Conservation (phyloP, 2,797 vertebrate genomes). For the Sphenodon punctatus region DNA sequence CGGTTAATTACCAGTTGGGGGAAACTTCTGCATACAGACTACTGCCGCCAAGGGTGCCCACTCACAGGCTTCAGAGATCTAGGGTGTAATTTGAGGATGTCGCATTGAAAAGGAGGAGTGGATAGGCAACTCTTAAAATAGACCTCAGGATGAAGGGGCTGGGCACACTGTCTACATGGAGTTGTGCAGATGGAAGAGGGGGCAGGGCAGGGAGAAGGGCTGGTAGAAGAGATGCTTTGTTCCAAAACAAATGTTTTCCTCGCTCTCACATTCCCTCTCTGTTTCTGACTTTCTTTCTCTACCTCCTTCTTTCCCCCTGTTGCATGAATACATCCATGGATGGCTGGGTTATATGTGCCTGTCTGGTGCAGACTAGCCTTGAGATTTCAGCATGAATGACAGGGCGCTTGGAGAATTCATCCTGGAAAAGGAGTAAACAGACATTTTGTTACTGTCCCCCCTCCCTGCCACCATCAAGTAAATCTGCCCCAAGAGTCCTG, state of each 20-base stretch:
- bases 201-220: neutral
- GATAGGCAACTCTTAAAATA: slow-evolving; percentile 49
- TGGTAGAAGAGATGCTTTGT: neutral
- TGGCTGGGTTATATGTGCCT: too few species aligned
- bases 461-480: too few species aligned
- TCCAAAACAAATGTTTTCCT: neutral
- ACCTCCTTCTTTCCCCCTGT: neutral
- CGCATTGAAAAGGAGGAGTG: neutral
- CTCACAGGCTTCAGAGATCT: neutral
- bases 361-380: too few species aligned
- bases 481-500: too few species aligned
- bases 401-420: too few species aligned
- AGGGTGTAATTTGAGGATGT: neutral
- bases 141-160: slow-evolving; percentile 24
- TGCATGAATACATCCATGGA: neutral
- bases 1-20: neutral
- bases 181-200: neutral
- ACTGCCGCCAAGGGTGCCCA: neutral
- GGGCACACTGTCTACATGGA: slow-evolving; percentile 41
- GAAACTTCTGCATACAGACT: rapidly evolving
- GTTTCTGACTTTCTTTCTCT: neutral
- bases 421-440: too few species aligned
- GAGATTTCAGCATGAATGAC: too few species aligned
- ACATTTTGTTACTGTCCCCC: too few species aligned
- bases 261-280: too few species aligned